phyloP scores from a whole-genome alignment of 2,797 vertebrate genomes.

The Lagodon rhomboides region DNA sequence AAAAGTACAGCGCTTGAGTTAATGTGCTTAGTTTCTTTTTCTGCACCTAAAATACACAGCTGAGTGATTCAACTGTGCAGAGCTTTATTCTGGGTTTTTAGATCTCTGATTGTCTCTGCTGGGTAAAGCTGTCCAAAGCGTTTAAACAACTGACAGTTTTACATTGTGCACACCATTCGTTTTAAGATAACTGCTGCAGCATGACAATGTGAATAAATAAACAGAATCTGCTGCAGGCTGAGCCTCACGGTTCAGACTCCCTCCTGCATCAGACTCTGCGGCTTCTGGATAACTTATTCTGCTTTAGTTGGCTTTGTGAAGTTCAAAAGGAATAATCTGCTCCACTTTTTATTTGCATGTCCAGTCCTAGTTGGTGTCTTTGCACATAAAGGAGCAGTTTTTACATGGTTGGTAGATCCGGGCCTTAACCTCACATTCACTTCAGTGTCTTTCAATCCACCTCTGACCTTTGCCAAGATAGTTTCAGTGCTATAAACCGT shows the following conservation, averaged over 20 bases:
- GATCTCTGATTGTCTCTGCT: slow-evolving; percentile 16
- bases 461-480: slow-evolving; percentile 67
- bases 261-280: slow-evolving; percentile 30
- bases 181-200: slow-evolving; percentile 8
- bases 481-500: slow-evolving; percentile 39
- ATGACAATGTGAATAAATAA: slow-evolving; percentile 28
- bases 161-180: slow-evolving; percentile 24
- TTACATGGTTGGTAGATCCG: slow-evolving; percentile 58
- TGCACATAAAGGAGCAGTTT: slow-evolving; percentile 35
- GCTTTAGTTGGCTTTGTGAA: slow-evolving; percentile 40
- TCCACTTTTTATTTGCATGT: slow-evolving; percentile 54
- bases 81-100: slow-evolving; percentile 10
- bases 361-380: slow-evolving; percentile 7
- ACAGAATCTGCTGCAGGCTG: slow-evolving; percentile 34
- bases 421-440: slow-evolving; percentile 64
- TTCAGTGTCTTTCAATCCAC: slow-evolving; percentile 71
- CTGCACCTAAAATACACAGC: background rate
- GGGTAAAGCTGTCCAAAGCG: background rate
- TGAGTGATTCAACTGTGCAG: background rate
- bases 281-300: slow-evolving; percentile 23
- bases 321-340: slow-evolving; percentile 27
- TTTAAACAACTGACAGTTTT: background rate
- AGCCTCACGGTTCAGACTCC: slow-evolving; percentile 14
- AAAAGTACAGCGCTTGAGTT: background rate
- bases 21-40: slow-evolving; percentile 2